Percentiles rank a stretch among this genome's conserved stretches.
Evolutionary conservation across 1,140 invertebrate species (phyloP).

Genomic region (Maconellicoccus hirsutus): DNA sequence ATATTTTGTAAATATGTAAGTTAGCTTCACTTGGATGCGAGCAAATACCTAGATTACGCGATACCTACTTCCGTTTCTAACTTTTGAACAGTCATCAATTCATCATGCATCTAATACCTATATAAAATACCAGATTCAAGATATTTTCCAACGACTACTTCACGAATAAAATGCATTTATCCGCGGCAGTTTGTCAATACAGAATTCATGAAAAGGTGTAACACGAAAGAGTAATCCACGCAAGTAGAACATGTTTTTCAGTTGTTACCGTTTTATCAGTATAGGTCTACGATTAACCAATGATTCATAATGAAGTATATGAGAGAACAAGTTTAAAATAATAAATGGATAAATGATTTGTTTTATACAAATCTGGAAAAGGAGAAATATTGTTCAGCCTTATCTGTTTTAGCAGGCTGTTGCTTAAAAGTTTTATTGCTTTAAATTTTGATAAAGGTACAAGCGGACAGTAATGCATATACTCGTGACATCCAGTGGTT

Average conservation of each 20-base stretch:
- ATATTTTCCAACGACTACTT: no score
- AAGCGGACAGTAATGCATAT: slow-evolving; percentile 1
- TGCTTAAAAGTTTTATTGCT: slow-evolving; percentile 20
- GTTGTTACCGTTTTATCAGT: not conserved
- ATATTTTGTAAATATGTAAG: no score
- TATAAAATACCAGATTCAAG: no score
- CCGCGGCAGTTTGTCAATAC: no score
- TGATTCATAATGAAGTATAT: slow-evolving; percentile 12
- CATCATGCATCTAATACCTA: no score
- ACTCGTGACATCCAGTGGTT: slow-evolving; percentile 5
- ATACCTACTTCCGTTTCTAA: no score
- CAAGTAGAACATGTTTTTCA: slow-evolving; percentile 4
- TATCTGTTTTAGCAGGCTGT: slow-evolving; percentile 20
- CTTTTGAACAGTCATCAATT: no score
- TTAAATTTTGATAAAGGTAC: slow-evolving; percentile 17
- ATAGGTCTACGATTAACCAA: not conserved
- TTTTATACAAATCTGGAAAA: slow-evolving; percentile 15
- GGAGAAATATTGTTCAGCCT: slow-evolving; percentile 8
- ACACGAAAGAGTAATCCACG: not conserved
- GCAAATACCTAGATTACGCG: no score
- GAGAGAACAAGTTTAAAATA: slow-evolving; percentile 12
- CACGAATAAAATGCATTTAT: no score
- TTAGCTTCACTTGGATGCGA: no score
- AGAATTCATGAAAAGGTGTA: not conserved
- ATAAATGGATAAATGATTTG: slow-evolving; percentile 20